A percentile compares a stretch with the other conserved stretches of the same genome.
These are phyloP conservation scores for Heliconius nattereri DNA, from an alignment of 1,140 invertebrate genomes.

Conservation along the genomic window DNA sequence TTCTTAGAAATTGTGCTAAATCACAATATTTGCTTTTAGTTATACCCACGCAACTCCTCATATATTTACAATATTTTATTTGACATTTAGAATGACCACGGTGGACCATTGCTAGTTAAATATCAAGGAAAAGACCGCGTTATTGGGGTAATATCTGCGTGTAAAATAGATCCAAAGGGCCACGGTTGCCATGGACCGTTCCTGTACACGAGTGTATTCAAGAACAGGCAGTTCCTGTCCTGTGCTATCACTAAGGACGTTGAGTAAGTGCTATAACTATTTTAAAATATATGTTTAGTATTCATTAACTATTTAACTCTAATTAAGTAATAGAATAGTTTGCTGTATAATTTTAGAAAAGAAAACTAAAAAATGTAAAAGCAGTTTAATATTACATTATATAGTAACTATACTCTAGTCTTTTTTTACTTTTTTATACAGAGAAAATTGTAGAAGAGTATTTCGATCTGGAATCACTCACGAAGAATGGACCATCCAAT, in stretches of 20 bases:
- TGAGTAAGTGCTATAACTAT: slow-evolving; percentile 49
- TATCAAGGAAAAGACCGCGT: slow-evolving; percentile 67
- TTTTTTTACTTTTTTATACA: slow-evolving; percentile 38
- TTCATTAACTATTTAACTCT: background rate
- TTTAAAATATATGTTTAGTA: slow-evolving; percentile 9
- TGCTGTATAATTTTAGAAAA: no score
- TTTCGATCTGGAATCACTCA: slow-evolving; percentile 73
- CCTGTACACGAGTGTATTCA: slow-evolving; percentile 69
- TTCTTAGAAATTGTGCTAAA: no score
- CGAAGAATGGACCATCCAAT: slow-evolving; percentile 66
- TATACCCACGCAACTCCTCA: background rate
- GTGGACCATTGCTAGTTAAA: slow-evolving; percentile 66
- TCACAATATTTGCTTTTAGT: no score
- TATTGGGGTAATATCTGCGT: slow-evolving; percentile 70
- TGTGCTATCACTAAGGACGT: slow-evolving; percentile 72
- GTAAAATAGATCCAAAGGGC: slow-evolving; percentile 70
- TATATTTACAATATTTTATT: background rate
- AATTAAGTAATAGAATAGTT: no score
- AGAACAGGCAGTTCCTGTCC: slow-evolving; percentile 67
- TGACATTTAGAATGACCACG: slow-evolving; percentile 66
- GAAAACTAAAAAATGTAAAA: no score
- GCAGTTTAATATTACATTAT: background rate
- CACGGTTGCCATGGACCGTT: slow-evolving; percentile 73
- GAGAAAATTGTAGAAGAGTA: slow-evolving; percentile 67
- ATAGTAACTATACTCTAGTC: background rate